A percentile compares a stretch with the other conserved stretches of the same genome.
These are phyloP conservation scores for Drosophila atripex DNA, from an alignment of 2,888 invertebrate species.

Conservation along the genomic window DNA sequence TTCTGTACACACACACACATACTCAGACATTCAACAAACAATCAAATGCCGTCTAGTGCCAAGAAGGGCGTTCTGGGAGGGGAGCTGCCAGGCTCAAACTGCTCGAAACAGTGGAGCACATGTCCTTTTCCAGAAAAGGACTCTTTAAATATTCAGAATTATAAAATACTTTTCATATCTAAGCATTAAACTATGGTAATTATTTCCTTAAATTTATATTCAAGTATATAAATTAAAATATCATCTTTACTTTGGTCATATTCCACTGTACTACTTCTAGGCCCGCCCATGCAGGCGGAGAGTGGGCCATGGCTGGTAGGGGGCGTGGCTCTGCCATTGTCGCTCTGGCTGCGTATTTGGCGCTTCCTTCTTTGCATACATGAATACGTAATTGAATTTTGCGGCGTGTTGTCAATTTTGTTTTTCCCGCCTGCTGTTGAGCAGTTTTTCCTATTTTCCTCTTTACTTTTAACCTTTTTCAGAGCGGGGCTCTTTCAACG, in stretches of 20 bases:
- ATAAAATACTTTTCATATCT: background rate
- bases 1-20: slow-evolving; percentile 12
- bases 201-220: background rate
- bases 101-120: slow-evolving; percentile 14
- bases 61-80: slow-evolving; percentile 41
- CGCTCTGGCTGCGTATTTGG: slow-evolving; percentile 64
- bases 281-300: slow-evolving; percentile 16
- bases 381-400: slow-evolving; percentile 79
- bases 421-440: slow-evolving; percentile 66
- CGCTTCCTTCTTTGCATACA: slow-evolving; percentile 75
- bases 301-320: slow-evolving; percentile 44
- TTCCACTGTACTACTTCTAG: slow-evolving; percentile 4
- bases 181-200: background rate
- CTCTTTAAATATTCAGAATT: background rate
- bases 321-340: slow-evolving; percentile 32
- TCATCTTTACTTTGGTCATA: background rate
- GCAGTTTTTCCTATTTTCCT: slow-evolving; percentile 24
- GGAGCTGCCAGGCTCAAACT: slow-evolving; percentile 38
- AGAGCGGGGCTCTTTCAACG: slow-evolving; percentile 24
- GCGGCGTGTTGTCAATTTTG: slow-evolving; percentile 76
- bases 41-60: slow-evolving; percentile 60
- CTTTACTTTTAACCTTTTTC: slow-evolving; percentile 13
- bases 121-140: background rate
- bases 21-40: slow-evolving; percentile 47
- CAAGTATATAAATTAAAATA: background rate